Conservation (phyloP, 2,113 vertebrate genomes). For the Callocephalon fimbriatum region DNA sequence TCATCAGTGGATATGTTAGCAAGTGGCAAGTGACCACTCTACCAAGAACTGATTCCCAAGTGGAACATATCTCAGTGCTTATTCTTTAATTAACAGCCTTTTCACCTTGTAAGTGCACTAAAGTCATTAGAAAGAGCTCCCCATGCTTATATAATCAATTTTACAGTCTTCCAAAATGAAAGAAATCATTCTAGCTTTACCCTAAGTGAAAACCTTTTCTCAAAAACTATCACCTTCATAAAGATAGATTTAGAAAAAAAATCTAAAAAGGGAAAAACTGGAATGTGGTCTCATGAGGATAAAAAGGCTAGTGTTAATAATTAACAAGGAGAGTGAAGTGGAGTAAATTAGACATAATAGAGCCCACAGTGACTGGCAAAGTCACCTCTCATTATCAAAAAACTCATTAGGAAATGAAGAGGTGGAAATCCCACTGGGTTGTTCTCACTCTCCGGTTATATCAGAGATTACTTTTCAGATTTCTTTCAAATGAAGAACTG, state of each 20-base stretch:
- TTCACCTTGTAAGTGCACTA: slow-evolving; percentile 74
- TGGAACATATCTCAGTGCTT: slow-evolving; percentile 66
- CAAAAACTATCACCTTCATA: slow-evolving; percentile 66
- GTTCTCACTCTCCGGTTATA: slow-evolving; percentile 75
- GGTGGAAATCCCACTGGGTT: slow-evolving; percentile 85
- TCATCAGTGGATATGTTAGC: slow-evolving; percentile 72
- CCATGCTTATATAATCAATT: slow-evolving; percentile 65
- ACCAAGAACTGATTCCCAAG: slow-evolving; percentile 68
- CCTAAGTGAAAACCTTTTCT: slow-evolving; percentile 71
- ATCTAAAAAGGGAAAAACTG: slow-evolving; percentile 74
- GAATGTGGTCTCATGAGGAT: slow-evolving; percentile 85
- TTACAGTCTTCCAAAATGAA: slow-evolving; percentile 59
- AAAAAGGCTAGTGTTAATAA: slow-evolving; percentile 98
- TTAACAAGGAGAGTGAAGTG: slow-evolving; percentile 88
- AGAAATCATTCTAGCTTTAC: slow-evolving; percentile 63
- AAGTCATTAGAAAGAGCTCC: slow-evolving; percentile 53
- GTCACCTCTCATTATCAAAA: slow-evolving; percentile 88
- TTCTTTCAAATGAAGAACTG: slow-evolving; percentile 79
- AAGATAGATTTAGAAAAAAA: slow-evolving; percentile 67
- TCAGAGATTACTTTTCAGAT: slow-evolving; percentile 81
- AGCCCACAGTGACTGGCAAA: slow-evolving; percentile 89
- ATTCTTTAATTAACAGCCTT: slow-evolving; percentile 80
- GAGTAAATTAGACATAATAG: slow-evolving; percentile 96
- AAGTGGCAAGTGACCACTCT: slow-evolving; percentile 79
- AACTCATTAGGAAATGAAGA: slow-evolving; percentile 89